Evolutionary conservation across 2,797 vertebrate species (phyloP).

Genomic region (Sebastes vulpes): DNA sequence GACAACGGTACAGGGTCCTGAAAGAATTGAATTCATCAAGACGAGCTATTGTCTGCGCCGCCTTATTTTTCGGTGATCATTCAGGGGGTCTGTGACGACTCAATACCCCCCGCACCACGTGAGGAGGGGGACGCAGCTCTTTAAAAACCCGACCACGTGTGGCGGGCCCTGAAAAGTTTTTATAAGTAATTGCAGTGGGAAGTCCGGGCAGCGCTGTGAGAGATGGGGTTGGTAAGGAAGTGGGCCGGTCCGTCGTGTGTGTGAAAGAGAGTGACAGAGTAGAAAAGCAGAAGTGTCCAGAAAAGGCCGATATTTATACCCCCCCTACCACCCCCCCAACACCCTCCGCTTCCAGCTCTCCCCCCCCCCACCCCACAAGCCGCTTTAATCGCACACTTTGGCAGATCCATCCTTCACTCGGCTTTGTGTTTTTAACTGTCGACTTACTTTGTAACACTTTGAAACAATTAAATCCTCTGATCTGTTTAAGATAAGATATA

Average conservation of each 20-base stretch:
- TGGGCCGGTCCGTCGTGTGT: conserved; percentile 85
- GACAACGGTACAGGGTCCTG: conserved; percentile 89
- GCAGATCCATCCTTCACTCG: conserved; percentile 40
- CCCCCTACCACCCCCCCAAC: not conserved
- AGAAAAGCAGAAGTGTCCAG: conserved; percentile 79
- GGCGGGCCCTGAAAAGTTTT: conserved; percentile 88
- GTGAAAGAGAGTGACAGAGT: conserved; percentile 84
- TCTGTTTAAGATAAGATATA: conserved; percentile 75
- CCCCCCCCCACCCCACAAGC: conserved; percentile 16
- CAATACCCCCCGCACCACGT: conserved; percentile 88
- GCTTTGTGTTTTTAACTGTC: conserved; percentile 58
- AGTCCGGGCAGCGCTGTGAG: conserved; percentile 84
- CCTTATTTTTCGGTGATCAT: conserved; percentile 91
- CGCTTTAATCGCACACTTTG: conserved; percentile 66
- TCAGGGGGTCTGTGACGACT: conserved; percentile 91
- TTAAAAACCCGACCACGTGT: conserved; percentile 91
- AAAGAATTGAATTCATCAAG: conserved; percentile 94
- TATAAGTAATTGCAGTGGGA: conserved; percentile 92
- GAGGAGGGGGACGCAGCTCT: conserved; percentile 86
- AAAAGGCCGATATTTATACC: conserved; percentile 85
- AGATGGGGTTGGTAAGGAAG: conserved; percentile 88
- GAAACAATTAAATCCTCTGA: conserved; percentile 78
- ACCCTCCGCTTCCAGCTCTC: not conserved
- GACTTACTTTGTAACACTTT: conserved; percentile 68
- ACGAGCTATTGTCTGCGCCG: conserved; percentile 88